Evolutionary conservation across 2,888 invertebrate genomes (phyloP), one percentile per base, ranked within the genome.

Genomic region (Rhagophthalmus giganteus): DNA sequence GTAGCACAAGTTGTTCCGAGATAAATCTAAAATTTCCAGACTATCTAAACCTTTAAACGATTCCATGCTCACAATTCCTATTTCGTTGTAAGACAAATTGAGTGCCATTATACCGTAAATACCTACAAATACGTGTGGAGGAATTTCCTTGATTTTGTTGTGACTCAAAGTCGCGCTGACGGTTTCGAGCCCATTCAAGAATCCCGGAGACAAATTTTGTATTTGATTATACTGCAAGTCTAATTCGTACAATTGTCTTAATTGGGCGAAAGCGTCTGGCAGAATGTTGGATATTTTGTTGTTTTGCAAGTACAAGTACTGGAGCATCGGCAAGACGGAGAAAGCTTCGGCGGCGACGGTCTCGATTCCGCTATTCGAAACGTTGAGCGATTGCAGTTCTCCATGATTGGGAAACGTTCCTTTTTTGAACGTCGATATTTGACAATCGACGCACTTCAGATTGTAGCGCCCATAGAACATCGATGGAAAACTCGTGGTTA

Each of bases 11-110:
- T 60, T 39, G 49, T 74, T 74, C 8, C 61, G 54, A 10, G 65
- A 58, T 28, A 74, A 55, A 54, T 70, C 63, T 45, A 74, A 59
- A 20, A 63, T 58, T 55, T 73, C 71, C 26, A 71, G 38, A 37
- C 56, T 62, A 5, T 64, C 58, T 13, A 72, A 52, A 24, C 64
- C 58, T 6, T 52, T 40, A 40, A 74, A 70, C 0, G 70, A 59
- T 28, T 70, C 61, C 20, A 33, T 37, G 32, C 68, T 14, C 2
- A 73, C 32, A 12, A 57, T 64, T 27, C 55, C 59, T 8, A 74
- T 67, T 13, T 63, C 49, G 57, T 73, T 74, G 28, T 63, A 39
- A 3, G 70, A 68, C 14, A 74, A 48, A 54, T 70, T 70, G 16
- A 74, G 58, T 13, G 59, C 60, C 49, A 71, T 57, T 4, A 70